A percentile compares a stretch with the other conserved stretches of the same genome.
Conservation (phyloP, 2,888 invertebrate species). For the Lordiphosa fenestrarum region DNA sequence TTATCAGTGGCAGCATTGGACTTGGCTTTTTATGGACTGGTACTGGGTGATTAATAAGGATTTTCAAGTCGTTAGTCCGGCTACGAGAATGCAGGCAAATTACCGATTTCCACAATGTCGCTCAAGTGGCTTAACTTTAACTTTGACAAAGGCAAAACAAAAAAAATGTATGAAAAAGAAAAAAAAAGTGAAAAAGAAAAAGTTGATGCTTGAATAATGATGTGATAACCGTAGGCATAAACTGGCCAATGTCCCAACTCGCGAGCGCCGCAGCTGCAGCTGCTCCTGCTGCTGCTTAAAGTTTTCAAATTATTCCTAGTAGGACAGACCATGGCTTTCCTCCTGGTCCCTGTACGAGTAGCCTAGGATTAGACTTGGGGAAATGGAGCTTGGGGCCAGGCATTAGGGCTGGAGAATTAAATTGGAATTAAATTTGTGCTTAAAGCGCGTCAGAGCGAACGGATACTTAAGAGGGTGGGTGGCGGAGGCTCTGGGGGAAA, state of each 20-base stretch:
- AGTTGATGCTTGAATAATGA: constrained; percentile 73
- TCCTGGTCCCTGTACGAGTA: constrained; percentile 29
- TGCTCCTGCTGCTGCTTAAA: constrained; percentile 51
- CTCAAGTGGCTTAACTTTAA: constrained; percentile 72
- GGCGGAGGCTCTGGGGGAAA: constrained; percentile 14
- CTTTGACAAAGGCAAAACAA: constrained; percentile 62
- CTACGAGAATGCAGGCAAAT: constrained; percentile 54
- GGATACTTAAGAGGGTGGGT: constrained; percentile 45
- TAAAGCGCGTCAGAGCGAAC: constrained; percentile 69
- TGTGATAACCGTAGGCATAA: constrained; percentile 74
- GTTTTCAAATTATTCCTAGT: constrained; percentile 73
- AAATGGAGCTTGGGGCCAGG: constrained; percentile 29
- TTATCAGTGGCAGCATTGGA: constrained; percentile 66
- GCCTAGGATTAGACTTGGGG: constrained; percentile 56
- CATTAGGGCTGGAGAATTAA: constrained; percentile 51
- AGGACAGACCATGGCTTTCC: constrained; percentile 42
- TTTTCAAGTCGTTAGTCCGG: constrained; percentile 71
- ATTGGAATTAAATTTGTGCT: constrained; percentile 65
- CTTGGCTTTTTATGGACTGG: constrained; percentile 39
- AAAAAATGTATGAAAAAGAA: constrained; percentile 18
- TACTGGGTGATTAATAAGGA: constrained; percentile 67
- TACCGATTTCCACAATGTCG: constrained; percentile 74
- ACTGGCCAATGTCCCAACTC: constrained; percentile 45
- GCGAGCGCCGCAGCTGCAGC: constrained; percentile 60
- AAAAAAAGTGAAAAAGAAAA: constrained; percentile 2